Percentiles rank a stretch among this genome's conserved stretches.
Conservation (phyloP, 37 sponge, comb jelly and placozoan species). For the Eunapius fragilis region DNA sequence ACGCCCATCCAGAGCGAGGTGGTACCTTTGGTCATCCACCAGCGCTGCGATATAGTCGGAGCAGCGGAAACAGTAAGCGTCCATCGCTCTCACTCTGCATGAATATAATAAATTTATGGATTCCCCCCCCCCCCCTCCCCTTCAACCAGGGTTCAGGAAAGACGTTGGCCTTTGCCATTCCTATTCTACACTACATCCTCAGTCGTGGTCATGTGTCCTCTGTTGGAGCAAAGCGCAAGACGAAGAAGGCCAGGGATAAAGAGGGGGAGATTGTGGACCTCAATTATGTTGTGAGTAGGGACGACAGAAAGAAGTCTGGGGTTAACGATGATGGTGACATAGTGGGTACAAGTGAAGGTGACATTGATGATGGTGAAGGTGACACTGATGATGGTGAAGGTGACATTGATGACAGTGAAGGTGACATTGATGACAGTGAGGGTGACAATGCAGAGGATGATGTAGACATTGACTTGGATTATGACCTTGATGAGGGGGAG, state of each 20-base stretch:
- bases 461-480: neutral
- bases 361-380: neutral
- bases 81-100: neutral
- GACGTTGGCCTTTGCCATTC: conserved; percentile 93
- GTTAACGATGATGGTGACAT: neutral
- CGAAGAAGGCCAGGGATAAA: neutral
- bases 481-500: conserved; percentile 18
- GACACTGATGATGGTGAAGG: neutral
- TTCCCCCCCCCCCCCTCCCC: too few relatives aligned
- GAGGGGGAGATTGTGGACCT: neutral
- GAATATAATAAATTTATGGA: neutral
- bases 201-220: neutral
- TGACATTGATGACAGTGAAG: neutral
- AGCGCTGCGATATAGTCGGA: conserved; percentile 84
- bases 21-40: conserved; percentile 72
- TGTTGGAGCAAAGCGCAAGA: neutral
- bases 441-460: neutral
- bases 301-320: neutral
- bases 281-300: neutral
- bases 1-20: conserved; percentile 86
- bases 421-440: neutral
- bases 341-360: neutral
- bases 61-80: conserved; percentile 94
- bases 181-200: conserved; percentile 82
- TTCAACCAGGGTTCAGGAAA: conserved; percentile 77